Base-by-base conservation (phyloP, 2,888 invertebrate genomes). In the Cryptus armator region DNA sequence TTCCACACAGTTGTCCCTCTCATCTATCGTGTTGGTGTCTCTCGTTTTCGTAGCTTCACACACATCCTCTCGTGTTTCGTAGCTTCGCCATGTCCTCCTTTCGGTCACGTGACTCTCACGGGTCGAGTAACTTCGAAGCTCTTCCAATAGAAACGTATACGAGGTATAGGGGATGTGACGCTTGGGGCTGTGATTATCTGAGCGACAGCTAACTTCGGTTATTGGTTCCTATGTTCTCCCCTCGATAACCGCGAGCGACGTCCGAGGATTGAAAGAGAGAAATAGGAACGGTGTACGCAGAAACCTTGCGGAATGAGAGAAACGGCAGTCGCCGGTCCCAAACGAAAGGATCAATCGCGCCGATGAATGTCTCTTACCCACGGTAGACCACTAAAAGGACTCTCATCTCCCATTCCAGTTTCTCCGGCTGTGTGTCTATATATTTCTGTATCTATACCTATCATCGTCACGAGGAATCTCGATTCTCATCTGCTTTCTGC, bases 181-280 rank as follows among this genome's bases (percentile, higher is more conserved):
- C 32, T 29, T 32, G n/a, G 14, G 12, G 29, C 37, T n/a, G 24
- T 64, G 59, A 62, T 64, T 74, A 74, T 32, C 64, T n/a, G 62
- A 48, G 62, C 74, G 62, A 74, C 62, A 48, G 62, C 74, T 10
- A 48, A 74, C 48, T 74, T 74, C 32, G 74, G 48, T 74, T 74
- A 74, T 74, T 74, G 74, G 62, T 74, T 74, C 62, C 72, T 29
- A 43, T 72, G 37, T 19, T 1, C 37, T 37, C 9, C 44, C 71
- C 12, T 24, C 43, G 66, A 66, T 66, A 66, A 48, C 46, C 48
- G 68, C 7, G 9, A 44, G 46, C 6, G 3, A 14, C 14, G 59
- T 24, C 24, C 32, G n/a, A 12, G 29, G 62, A 14, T 7, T 7
- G 62, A n/a, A 29, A 12, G 2, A 32, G n/a, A n/a, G 29, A 24